phyloP scores from a whole-genome alignment of 2,888 invertebrate species.

The Keiferia lycopersicella region DNA sequence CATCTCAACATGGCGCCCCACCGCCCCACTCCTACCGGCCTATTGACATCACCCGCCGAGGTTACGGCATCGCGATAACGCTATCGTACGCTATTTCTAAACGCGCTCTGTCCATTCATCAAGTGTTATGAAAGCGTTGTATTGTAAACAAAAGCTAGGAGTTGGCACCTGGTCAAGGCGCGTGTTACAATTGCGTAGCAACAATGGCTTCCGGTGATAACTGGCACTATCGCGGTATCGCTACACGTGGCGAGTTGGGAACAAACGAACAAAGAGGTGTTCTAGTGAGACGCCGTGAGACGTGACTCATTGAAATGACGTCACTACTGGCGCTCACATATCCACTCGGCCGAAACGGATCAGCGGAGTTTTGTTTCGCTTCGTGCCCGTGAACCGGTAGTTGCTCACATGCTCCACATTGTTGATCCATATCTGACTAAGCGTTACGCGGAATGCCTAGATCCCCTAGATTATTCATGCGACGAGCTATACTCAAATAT shows the following conservation, averaged over 20 bases:
- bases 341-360: conserved; percentile 25
- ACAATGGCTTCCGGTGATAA: conserved; percentile 21
- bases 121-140: conserved; percentile 14
- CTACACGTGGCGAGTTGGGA: conserved; percentile 24
- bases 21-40: conserved; percentile 18
- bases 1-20: conserved; percentile 15
- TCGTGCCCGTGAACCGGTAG: conserved; percentile 26
- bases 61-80: conserved; percentile 16
- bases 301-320: conserved; percentile 29
- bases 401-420: conserved; percentile 21
- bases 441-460: background rate
- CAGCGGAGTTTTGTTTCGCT: conserved; percentile 26
- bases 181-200: conserved; percentile 20
- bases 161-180: conserved; percentile 24
- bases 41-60: conserved; percentile 20
- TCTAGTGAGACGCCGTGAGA: background rate
- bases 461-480: background rate
- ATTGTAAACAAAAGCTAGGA: conserved; percentile 18
- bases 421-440: conserved; percentile 19
- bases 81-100: conserved; percentile 15
- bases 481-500: background rate
- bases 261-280: conserved; percentile 23
- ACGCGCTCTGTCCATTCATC: conserved; percentile 12
- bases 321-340: conserved; percentile 20
- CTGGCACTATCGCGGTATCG: conserved; percentile 22